These are phyloP conservation scores for Oligia strigilis DNA, from an alignment of 2,888 invertebrate species.

Conservation along the genomic window DNA sequence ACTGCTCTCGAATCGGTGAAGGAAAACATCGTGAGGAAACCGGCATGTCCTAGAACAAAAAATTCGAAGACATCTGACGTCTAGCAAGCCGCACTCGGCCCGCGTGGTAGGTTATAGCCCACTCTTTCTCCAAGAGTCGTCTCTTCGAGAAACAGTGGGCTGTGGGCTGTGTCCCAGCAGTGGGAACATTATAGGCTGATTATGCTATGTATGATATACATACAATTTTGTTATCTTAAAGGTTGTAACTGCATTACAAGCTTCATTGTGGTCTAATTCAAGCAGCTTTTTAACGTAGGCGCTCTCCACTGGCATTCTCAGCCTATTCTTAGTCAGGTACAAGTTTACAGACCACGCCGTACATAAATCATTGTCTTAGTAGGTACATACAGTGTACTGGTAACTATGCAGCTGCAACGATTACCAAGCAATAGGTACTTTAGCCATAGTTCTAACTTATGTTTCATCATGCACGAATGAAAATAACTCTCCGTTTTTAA, in stretches of 20 bases:
- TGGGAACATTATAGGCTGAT: neutral
- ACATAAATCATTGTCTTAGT: constrained; percentile 44
- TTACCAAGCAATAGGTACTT: constrained; percentile 11
- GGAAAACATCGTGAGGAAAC: neutral
- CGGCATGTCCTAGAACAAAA: neutral
- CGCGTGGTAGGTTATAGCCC: too few relatives aligned
- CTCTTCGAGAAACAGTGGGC: too few relatives aligned
- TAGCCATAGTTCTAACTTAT: constrained; percentile 22
- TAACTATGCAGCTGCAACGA: constrained; percentile 44
- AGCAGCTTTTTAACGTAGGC: neutral
- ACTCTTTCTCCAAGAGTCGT: too few relatives aligned
- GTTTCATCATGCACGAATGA: constrained; percentile 17
- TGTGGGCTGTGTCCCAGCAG: too few relatives aligned
- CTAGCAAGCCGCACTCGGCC: neutral
- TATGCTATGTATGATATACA: neutral
- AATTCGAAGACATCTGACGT: neutral
- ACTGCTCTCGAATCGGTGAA: neutral
- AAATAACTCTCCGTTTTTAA: constrained; percentile 21
- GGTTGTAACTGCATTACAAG: neutral
- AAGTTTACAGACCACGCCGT: constrained; percentile 31
- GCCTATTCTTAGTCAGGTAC: constrained; percentile 42
- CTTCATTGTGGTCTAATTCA: neutral
- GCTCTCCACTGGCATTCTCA: constrained; percentile 1
- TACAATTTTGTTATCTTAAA: neutral
- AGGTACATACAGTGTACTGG: constrained; percentile 6